A percentile compares a stretch with the other conserved stretches of the same genome.
These are phyloP conservation scores for Isoperla grammatica DNA, from an alignment of 2,888 invertebrate genomes.

Conservation along the genomic window DNA sequence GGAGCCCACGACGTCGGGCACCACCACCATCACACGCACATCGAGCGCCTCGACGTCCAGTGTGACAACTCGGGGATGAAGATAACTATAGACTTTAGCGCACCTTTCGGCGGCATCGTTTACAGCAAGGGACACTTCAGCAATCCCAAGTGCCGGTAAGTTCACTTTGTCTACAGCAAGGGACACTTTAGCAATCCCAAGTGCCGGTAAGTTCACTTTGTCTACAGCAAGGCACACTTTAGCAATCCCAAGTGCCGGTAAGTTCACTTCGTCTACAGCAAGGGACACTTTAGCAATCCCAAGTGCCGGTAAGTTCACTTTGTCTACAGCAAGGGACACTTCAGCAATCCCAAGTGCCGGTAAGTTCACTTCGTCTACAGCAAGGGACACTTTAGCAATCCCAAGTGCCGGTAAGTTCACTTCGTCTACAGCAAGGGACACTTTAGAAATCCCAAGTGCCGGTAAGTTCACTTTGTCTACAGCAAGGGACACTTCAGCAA, in stretches of 20 bases:
- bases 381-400: too few relatives aligned
- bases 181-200: neutral
- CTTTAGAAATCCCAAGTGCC: too few relatives aligned
- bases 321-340: conserved; percentile 64
- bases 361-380: too few relatives aligned
- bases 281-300: too few relatives aligned
- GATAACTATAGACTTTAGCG: conserved; percentile 58
- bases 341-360: conserved; percentile 62
- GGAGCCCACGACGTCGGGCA: conserved; percentile 28
- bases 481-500: conserved; percentile 63
- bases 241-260: too few relatives aligned
- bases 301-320: too few relatives aligned
- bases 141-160: conserved; percentile 63
- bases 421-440: too few relatives aligned
- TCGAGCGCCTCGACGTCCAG: conserved; percentile 57
- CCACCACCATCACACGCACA: conserved; percentile 44
- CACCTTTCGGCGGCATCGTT: conserved; percentile 60
- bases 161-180: conserved; percentile 25
- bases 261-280: too few relatives aligned
- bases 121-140: conserved; percentile 64
- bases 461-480: too few relatives aligned
- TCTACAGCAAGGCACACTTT: too few relatives aligned
- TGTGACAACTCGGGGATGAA: conserved; percentile 54
- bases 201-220: too few relatives aligned
- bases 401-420: too few relatives aligned